Conservation (phyloP, 2,888 invertebrate species). For the Harpalus rubripes region DNA sequence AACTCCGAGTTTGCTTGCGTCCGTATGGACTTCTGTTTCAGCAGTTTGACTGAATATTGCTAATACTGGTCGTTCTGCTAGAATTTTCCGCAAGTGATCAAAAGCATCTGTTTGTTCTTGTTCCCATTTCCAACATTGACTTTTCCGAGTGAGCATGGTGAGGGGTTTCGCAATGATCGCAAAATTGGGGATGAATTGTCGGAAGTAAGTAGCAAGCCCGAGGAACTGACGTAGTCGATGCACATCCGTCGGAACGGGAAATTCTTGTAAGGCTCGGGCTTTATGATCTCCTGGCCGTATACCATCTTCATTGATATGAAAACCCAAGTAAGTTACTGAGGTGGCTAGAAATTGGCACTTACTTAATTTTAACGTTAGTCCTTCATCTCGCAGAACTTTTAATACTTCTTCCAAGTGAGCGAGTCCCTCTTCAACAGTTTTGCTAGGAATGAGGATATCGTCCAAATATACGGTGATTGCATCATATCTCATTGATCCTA, state of each 20-base stretch:
- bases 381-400: background rate
- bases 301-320: slow-evolving; percentile 61
- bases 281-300: slow-evolving; percentile 70
- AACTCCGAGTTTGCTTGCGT: slow-evolving; percentile 70
- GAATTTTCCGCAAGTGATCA: background rate
- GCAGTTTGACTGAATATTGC: slow-evolving; percentile 69
- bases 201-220: slow-evolving; percentile 24
- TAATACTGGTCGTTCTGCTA: slow-evolving; percentile 68
- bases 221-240: slow-evolving; percentile 70
- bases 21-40: too few species aligned
- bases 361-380: background rate
- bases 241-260: slow-evolving; percentile 3
- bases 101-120: slow-evolving; percentile 68
- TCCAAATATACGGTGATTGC: slow-evolving; percentile 64
- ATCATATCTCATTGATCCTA: slow-evolving; percentile 16
- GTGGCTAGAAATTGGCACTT: slow-evolving; percentile 51
- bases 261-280: slow-evolving; percentile 67
- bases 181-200: slow-evolving; percentile 26
- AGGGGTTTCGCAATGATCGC: background rate
- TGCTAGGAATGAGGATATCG: slow-evolving; percentile 57
- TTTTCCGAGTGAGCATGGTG: background rate
- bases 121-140: slow-evolving; percentile 66
- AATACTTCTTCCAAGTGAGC: slow-evolving; percentile 3
- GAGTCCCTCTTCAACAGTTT: slow-evolving; percentile 16
- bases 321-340: slow-evolving; percentile 64